phyloP scores from a whole-genome alignment of 2,888 invertebrate genomes.

The Melieria crassipennis region DNA sequence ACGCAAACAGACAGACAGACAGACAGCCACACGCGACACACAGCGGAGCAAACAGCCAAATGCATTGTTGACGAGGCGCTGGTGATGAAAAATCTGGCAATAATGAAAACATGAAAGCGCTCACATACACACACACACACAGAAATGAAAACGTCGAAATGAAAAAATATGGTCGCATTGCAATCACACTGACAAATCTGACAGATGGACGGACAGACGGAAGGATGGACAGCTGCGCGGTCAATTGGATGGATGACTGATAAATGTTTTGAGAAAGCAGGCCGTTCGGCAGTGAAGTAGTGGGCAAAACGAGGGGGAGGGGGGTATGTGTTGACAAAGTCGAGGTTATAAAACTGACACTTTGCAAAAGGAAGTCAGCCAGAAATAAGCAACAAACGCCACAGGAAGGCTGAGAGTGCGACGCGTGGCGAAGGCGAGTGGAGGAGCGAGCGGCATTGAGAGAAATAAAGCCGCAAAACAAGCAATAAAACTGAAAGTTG shows the following conservation, averaged over 20 bases:
- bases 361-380: not conserved
- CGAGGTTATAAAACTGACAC: not conserved
- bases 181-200: not conserved
- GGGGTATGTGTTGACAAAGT: not conserved
- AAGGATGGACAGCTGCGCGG: not conserved
- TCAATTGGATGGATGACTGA: not conserved
- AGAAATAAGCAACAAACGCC: not conserved
- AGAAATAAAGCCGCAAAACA: not conserved
- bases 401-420: not conserved
- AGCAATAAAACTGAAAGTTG: conserved; percentile 1
- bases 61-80: not conserved
- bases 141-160: not conserved
- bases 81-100: not conserved
- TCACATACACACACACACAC: not conserved
- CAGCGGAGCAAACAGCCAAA: not conserved
- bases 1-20: not conserved
- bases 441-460: not conserved
- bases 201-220: not conserved
- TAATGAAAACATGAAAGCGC: not conserved
- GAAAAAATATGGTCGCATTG: not conserved
- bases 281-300: too few species aligned
- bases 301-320: not conserved
- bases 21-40: not conserved
- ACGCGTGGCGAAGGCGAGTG: too few species aligned
- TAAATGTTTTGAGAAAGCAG: not conserved